Evolutionary conservation across 2,888 invertebrate genomes (phyloP).

Genomic region (Melinopterus prodromus): DNA sequence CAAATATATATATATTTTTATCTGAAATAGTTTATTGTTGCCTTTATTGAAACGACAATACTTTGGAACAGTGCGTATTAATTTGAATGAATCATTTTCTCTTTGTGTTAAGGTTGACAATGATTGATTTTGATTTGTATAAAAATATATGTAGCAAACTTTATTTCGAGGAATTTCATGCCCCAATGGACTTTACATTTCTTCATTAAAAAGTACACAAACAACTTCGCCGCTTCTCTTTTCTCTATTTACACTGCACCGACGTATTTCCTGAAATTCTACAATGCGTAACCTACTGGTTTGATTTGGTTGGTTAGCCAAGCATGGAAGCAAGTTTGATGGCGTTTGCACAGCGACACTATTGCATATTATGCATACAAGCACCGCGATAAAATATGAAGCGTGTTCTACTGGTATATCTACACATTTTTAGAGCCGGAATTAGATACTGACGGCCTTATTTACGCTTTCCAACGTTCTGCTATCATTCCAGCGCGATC

Average conservation of each 20-base stretch:
- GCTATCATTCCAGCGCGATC: not conserved
- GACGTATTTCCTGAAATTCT: not conserved
- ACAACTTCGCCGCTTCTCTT: not conserved
- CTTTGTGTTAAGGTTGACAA: too few species aligned
- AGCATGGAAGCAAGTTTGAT: not conserved
- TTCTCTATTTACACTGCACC: not conserved
- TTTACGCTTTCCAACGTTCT: not conserved
- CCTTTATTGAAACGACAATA: too few species aligned
- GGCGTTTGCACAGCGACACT: not conserved
- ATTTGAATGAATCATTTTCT: too few species aligned
- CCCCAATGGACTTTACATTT: too few species aligned
- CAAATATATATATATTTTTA: too few species aligned
- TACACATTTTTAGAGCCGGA: not conserved
- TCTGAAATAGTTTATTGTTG: too few species aligned
- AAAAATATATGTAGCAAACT: too few species aligned
- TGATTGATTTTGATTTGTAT: too few species aligned
- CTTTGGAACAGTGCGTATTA: too few species aligned
- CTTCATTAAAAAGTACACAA: not conserved
- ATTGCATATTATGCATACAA: not conserved
- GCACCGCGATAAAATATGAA: not conserved
- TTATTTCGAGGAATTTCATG: too few species aligned
- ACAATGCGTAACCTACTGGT: not conserved
- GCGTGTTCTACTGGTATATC: not conserved
- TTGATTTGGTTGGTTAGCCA: not conserved
- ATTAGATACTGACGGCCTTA: not conserved